phyloP scores from a whole-genome alignment of 2,888 invertebrate genomes.

The Chaetogeoica ovagalla region DNA sequence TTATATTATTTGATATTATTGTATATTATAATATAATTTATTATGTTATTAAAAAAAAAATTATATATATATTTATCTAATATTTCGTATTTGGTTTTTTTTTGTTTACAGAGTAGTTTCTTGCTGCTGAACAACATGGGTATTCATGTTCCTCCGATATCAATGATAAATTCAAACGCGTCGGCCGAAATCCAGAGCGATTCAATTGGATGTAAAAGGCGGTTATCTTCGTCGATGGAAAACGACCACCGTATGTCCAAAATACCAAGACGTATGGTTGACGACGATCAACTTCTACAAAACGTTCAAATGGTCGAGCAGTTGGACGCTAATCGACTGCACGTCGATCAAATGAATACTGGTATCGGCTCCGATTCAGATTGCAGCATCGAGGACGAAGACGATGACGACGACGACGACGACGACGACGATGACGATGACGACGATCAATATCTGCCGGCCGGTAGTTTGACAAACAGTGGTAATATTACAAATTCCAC shows the following conservation, averaged over 20 bases:
- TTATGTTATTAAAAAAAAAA: background rate
- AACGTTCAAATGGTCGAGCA: conserved; percentile 25
- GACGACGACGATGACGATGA: conserved; percentile 38
- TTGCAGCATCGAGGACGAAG: conserved; percentile 22
- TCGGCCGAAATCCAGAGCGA: conserved; percentile 20
- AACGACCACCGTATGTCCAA: conserved; percentile 30
- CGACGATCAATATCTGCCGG: conserved; percentile 33
- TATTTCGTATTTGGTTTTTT: background rate
- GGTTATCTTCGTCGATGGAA: conserved; percentile 20
- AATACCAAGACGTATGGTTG: conserved; percentile 32
- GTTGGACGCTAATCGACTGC: conserved; percentile 24
- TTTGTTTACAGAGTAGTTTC: conserved; percentile 38
- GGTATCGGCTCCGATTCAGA: conserved; percentile 5
- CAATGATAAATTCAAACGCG: conserved; percentile 12
- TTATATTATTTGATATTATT: no score
- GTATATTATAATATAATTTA: background rate
- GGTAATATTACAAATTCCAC: conserved; percentile 7
- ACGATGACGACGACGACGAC: conserved; percentile 19
- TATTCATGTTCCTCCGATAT: conserved; percentile 26
- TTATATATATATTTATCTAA: background rate
- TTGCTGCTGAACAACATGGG: conserved; percentile 48
- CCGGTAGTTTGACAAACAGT: conserved; percentile 36
- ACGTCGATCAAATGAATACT: background rate
- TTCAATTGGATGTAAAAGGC: conserved; percentile 30
- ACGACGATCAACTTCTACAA: conserved; percentile 13